A percentile compares a stretch with the other conserved stretches of the same genome.
These are phyloP conservation scores for Drosophila sucinea DNA, from an alignment of 1,140 invertebrate genomes.

Conservation along the genomic window DNA sequence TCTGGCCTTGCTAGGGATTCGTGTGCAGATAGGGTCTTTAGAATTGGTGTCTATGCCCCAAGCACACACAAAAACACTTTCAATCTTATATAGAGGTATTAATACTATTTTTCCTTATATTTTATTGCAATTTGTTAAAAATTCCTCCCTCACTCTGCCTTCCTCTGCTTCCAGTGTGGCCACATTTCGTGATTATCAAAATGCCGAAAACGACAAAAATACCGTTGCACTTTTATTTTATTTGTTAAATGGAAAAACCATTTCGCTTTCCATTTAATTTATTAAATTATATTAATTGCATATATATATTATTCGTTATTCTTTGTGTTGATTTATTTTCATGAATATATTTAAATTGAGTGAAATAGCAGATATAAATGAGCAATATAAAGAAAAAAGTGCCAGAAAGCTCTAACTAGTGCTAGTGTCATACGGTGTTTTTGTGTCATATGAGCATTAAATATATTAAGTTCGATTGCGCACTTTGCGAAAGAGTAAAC, in stretches of 20 bases:
- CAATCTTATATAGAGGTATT: constrained; percentile 22
- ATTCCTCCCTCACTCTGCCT: constrained; percentile 67
- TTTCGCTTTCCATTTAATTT: not conserved
- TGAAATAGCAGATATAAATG: not conserved
- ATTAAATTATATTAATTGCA: not conserved
- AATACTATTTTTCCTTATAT: constrained; percentile 58
- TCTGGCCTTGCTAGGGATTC: constrained; percentile 12
- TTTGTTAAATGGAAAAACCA: too few relatives aligned
- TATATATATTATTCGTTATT: not conserved
- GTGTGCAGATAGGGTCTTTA: constrained; percentile 1
- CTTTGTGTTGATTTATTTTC: not conserved
- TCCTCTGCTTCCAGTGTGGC: constrained; percentile 44
- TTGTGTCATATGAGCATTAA: not conserved
- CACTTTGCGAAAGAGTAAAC: not conserved
- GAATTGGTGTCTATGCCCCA: constrained; percentile 25
- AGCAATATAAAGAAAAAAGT: not conserved
- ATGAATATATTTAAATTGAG: not conserved
- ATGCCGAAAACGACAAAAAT: constrained; percentile 7
- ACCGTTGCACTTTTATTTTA: not conserved
- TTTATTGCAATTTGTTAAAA: constrained; percentile 63
- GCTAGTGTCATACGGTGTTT: not conserved
- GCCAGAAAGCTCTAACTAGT: not conserved
- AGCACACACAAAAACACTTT: constrained; percentile 75
- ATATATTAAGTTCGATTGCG: not conserved
- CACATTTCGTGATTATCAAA: constrained; percentile 19